Evolutionary conservation across 2,888 invertebrate genomes (phyloP).

Genomic region (Noctua fimbriata): DNA sequence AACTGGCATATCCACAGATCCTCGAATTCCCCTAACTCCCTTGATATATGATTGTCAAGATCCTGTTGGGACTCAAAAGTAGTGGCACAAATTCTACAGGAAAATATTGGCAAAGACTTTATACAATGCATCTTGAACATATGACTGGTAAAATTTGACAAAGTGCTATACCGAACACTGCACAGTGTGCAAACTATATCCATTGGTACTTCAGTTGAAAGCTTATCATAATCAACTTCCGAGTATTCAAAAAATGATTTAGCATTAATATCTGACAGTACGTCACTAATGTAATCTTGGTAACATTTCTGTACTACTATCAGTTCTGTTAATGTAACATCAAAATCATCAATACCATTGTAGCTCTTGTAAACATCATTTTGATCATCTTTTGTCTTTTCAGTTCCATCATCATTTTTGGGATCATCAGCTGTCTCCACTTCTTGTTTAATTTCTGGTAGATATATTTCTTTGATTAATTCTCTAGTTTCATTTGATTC

Average conservation of each 20-base stretch:
- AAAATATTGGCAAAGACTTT: conserved; percentile 79
- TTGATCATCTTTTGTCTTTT: conserved; percentile 59
- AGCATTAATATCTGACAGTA: conserved; percentile 75
- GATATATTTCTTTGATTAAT: conserved; percentile 64
- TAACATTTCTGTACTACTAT: conserved; percentile 85
- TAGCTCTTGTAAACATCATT: conserved; percentile 74
- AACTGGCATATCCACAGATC: conserved; percentile 89
- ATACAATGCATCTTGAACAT: conserved; percentile 84
- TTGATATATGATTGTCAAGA: conserved; percentile 76
- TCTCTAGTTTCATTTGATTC: conserved; percentile 63
- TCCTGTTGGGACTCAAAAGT: conserved; percentile 81
- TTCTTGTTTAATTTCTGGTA: conserved; percentile 76
- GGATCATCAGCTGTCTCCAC: conserved; percentile 59
- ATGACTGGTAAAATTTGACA: conserved; percentile 76
- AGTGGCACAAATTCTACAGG: conserved; percentile 84
- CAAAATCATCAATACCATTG: conserved; percentile 85
- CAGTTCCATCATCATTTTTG: conserved; percentile 64
- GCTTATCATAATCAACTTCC: conserved; percentile 76
- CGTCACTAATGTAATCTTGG: conserved; percentile 80
- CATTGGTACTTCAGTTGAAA: conserved; percentile 69
- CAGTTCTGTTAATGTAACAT: conserved; percentile 85
- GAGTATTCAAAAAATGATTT: conserved; percentile 78
- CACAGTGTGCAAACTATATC: conserved; percentile 81
- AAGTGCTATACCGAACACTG: conserved; percentile 73
- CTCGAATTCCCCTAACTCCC: conserved; percentile 84